phyloP scores from a whole-genome alignment of 2,113 vertebrate species.

The Nyctereutes procyonoides region DNA sequence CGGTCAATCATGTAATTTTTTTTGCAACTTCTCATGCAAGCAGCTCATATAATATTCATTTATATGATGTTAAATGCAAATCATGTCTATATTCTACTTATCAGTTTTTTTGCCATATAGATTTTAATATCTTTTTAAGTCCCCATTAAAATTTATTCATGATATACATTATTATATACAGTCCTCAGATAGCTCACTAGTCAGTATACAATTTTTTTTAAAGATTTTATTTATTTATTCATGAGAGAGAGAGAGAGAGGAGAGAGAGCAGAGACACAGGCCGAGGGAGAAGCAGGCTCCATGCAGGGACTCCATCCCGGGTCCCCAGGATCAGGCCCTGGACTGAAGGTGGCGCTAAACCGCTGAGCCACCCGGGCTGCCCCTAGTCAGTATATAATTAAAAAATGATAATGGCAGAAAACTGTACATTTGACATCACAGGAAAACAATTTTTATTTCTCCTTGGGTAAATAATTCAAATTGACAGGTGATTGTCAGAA shows the following conservation, averaged over 20 bases:
- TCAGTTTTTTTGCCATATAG: background rate
- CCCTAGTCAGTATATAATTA: background rate
- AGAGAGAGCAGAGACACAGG: too few species aligned
- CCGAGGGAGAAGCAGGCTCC: too few species aligned
- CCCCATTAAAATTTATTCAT: background rate
- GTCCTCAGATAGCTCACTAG: background rate
- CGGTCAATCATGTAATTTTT: background rate
- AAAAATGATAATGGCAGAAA: background rate
- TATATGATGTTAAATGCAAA: background rate
- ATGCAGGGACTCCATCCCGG: too few species aligned
- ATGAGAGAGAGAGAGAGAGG: too few species aligned
- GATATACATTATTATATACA: background rate
- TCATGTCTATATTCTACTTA: background rate
- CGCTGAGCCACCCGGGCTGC: too few species aligned
- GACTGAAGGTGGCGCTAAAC: too few species aligned
- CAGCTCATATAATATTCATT: background rate
- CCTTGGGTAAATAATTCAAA: background rate
- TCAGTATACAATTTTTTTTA: background rate
- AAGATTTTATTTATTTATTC: too few species aligned
- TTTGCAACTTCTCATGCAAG: background rate
- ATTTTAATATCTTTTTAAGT: background rate
- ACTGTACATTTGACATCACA: background rate
- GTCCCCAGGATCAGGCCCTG: too few species aligned
- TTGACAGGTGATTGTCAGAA: background rate
- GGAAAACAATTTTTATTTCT: conserved; percentile 8